Evolutionary conservation across 2,113 vertebrate genomes (phyloP), one percentile per base, ranked within the genome.

Genomic region (Calonectris borealis): DNA sequence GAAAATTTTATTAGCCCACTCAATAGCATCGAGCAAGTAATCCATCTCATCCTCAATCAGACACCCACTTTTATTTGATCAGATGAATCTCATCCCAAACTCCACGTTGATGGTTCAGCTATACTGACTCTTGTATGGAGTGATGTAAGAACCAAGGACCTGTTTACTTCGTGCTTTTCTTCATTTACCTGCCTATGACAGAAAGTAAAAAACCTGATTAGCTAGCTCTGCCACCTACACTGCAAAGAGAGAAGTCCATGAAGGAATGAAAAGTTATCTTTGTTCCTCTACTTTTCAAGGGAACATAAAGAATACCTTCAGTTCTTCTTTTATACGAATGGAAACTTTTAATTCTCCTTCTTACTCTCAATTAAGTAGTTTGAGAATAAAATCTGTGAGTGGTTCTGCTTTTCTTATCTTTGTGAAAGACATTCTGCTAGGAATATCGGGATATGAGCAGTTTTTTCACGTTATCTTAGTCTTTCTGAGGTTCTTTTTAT

Each of bases 401-500:
- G 2, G 4, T 51, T 82, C 81, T 76, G 25, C 2, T 64, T 80
- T n/a, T 66, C 71, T 93, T 80, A 29, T 57, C 55, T 75, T 79
- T 85, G 61, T 70, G 25, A 86, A 49, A 82, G 36, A 64, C 11
- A 20, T 13, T 73, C 66, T 78, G 19, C 20, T 17, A n/a, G 36
- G 38, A 71, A 55, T 83, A 82, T 85, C 62, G 90, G 88, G 40
- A 49, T 92, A 78, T 61, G 32, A 81, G 13, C 38, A 69, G 68
- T 40, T 44, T 95, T 96, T 94, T 93, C 85, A 83, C 10, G 8
- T 85, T 91, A 89, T 40, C 86, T 91, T 73, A 62, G 46, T 71
- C 71, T 91, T 95, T 84, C 88, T 70, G 55, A 86, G 57, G 61
- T 44, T 83, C 76, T 81, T 96, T 92, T 96, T 91, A 92, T 91